A percentile compares a stretch with the other conserved stretches of the same genome.
These are phyloP conservation scores for Atherix ibis DNA, from an alignment of 2,888 invertebrate species.

Conservation along the genomic window DNA sequence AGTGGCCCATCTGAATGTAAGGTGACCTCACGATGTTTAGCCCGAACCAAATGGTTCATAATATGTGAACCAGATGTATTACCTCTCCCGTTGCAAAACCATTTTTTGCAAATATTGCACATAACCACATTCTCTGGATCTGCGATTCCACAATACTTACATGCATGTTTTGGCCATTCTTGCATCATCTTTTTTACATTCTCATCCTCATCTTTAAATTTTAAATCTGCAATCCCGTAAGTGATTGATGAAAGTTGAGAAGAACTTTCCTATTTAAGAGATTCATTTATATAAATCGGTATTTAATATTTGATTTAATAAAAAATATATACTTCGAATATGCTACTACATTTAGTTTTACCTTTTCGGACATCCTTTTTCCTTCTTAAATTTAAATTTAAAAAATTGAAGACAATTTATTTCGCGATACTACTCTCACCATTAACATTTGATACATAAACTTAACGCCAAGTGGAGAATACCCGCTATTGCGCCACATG, in stretches of 20 bases:
- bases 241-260: slow-evolving; percentile 51
- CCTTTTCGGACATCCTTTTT: too few species aligned
- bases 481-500: too few species aligned
- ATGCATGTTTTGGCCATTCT: slow-evolving; percentile 89
- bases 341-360: too few species aligned
- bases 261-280: too few species aligned
- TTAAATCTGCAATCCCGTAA: slow-evolving; percentile 69
- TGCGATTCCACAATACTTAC: slow-evolving; percentile 98
- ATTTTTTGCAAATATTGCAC: slow-evolving; percentile 97
- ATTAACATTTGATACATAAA: too few species aligned
- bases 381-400: too few species aligned
- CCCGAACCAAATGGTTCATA: slow-evolving; percentile 94
- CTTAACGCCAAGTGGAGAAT: too few species aligned
- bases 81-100: slow-evolving; percentile 99
- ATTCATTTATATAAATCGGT: too few species aligned
- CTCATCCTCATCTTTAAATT: slow-evolving; percentile 91
- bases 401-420: too few species aligned
- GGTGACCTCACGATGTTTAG: slow-evolving; percentile 99
- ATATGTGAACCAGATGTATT: slow-evolving; percentile 98
- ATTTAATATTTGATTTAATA: too few species aligned
- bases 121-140: slow-evolving; percentile 94
- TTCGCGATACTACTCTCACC: too few species aligned
- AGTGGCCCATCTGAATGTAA: slow-evolving; percentile 93
- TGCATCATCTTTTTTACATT: slow-evolving; percentile 73
- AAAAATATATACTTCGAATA: too few species aligned